These are phyloP conservation scores for Hypercompe scribonia DNA, from an alignment of 2,888 invertebrate species.

Conservation along the genomic window DNA sequence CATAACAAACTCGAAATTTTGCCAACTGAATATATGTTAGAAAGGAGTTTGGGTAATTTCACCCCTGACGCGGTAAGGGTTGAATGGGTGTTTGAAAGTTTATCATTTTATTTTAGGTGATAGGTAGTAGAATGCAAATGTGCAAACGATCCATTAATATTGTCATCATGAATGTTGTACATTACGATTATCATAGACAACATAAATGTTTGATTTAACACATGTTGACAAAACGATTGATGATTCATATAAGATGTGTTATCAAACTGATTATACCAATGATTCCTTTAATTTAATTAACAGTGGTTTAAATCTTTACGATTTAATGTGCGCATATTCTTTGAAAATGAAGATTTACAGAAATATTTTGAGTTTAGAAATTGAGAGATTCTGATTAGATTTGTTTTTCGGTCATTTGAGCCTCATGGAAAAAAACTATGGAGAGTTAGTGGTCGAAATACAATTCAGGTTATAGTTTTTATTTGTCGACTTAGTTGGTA, in stretches of 20 bases:
- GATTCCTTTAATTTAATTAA: not conserved
- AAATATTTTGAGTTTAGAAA: not conserved
- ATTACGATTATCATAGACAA: not conserved
- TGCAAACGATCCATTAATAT: too few relatives aligned
- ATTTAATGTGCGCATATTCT: not conserved
- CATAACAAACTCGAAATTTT: too few relatives aligned
- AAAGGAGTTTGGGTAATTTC: too few relatives aligned
- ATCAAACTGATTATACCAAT: not conserved
- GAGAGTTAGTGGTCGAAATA: not conserved
- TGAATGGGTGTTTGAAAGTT: too few relatives aligned
- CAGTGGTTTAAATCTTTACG: not conserved
- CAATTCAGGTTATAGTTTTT: not conserved
- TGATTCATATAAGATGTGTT: slow-evolving; percentile 1
- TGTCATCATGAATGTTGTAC: not conserved
- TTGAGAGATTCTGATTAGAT: not conserved
- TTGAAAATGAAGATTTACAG: not conserved
- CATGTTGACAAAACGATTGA: not conserved
- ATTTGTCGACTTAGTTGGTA: not conserved
- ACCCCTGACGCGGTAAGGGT: too few relatives aligned
- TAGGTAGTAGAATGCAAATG: too few relatives aligned
- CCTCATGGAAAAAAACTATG: not conserved
- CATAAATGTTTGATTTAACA: not conserved
- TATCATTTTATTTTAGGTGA: too few relatives aligned
- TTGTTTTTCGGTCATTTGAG: not conserved
- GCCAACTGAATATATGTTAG: too few relatives aligned